Base-by-base conservation (phyloP, 2,797 vertebrate species). In the Falco cherrug region DNA sequence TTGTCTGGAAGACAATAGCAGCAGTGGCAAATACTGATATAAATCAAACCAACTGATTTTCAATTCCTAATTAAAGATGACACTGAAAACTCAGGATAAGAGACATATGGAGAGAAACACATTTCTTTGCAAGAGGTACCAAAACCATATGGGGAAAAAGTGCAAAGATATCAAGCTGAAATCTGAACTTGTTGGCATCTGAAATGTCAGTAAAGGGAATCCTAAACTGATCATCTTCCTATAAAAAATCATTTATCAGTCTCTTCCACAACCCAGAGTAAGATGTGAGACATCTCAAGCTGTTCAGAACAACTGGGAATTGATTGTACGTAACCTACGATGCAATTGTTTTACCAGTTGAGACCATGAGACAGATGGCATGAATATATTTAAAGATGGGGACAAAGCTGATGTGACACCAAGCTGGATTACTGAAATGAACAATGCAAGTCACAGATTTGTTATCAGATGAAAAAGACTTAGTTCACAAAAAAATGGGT, bases 301-400 rank as follows among this genome's bases (percentile, higher is more conserved):
- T 98, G 97, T 97, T 98, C 93, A 56, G 78, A 97, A 95, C 96
- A 95, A 98, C 94, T 97, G 95, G 97, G 97, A 97, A 97, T 87
- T 97, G 83, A 91, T 93, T 97, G 97, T 90, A 97, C 82, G 73
- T 95, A 97, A 97, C 95, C 91, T 76, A 77, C 71, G 29, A 92
- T 89, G 67, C 95, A 94, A 96, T 86, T 97, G 90, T 97, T 98
- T 96, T 95, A 94, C 96, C 97, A 93, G 92, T 92, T 88, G 95
- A 97, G 94, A 96, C 93, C 75, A 64, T 37, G 93, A 98, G 87
- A 97, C 97, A 98, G 97, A 98, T 98, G 98, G 97, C 84, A 91
- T 96, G 96, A 97, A 98, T 98, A 97, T 92, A 96, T 98, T 97
- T 97, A 96, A 97, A 97, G 93, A 93, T 82, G 47, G 87, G 97